Conservation (phyloP, 2,888 invertebrate species). For the Eupithecia inturbata region DNA sequence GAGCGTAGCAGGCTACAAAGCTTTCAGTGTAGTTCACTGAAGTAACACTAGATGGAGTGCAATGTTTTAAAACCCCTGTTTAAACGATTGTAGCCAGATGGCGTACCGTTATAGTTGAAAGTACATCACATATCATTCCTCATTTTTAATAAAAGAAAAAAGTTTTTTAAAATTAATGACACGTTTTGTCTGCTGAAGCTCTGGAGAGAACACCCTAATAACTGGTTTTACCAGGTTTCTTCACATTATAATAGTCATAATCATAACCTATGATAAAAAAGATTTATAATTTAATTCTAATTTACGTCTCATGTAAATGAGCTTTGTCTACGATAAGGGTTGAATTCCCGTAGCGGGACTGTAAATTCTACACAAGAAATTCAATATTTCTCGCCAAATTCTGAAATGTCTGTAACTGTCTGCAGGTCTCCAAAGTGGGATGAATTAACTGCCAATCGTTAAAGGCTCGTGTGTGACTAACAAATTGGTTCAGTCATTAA, state of each 20-base stretch:
- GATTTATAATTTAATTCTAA: not conserved
- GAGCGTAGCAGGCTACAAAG: not conserved
- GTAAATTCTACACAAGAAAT: not conserved
- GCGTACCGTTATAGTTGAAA: not conserved
- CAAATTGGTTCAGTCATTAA: conserved; percentile 57
- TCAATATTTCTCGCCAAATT: not conserved
- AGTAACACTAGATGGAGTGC: conserved; percentile 13
- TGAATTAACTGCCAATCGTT: conserved; percentile 42
- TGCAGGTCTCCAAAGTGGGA: not conserved
- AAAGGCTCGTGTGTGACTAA: conserved; percentile 54
- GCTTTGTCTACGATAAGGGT: not conserved
- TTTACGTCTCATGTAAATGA: not conserved
- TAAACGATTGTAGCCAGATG: not conserved
- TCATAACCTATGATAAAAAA: not conserved
- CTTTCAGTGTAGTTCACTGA: not conserved
- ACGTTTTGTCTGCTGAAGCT: not conserved
- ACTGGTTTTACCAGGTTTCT: not conserved
- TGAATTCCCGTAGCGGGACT: not conserved
- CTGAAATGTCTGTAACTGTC: not conserved
- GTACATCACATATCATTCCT: not conserved
- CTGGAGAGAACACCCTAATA: not conserved
- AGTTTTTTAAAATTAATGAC: not conserved
- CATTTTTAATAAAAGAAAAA: not conserved
- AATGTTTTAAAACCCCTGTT: not conserved
- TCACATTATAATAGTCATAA: not conserved